Evolutionary conservation across 92 coral and sea anemone species (phyloP), one percentile per base, ranked within the genome.

Genomic region (Heteractis magnifica): DNA sequence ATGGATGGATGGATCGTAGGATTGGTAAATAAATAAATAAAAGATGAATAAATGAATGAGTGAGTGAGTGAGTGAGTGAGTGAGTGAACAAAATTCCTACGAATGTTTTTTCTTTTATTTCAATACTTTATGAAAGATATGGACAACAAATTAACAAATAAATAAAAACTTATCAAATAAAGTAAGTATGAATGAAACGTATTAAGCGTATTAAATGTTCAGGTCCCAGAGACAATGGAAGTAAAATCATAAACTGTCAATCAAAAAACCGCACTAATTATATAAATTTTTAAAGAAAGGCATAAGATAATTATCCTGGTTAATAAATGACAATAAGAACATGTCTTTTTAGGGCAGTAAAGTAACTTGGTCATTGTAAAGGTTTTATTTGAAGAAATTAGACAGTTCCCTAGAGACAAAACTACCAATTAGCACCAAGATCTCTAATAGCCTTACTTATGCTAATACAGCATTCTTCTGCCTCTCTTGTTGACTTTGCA

Each of bases 381-480:
- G 62, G 73, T 62, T 62, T 62, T 60, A 19, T 15, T 26, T 59
- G 82, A 59, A 56, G 71, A 19, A n/a, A 15, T 10, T 68, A 41
- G 2, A 53, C 52, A 56, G 82, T 12, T 79, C 82, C 82, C 82
- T 79, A 53, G 72, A 79, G 82, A 79, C 82, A 9, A 20, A 6
- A 11, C 81, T 41, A 51, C 64, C 73, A 68, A 68, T 68, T 21
- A 68, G 73, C 49, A 2, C 49, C 48, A 26, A 21, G 73, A 20
- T 7, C 49, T 68, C 73, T 34, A 68, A 68, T 68, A 68, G 73
- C 10, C 49, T 23, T 59, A 49, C 20, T 19, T 78, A 59, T 59
- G 72, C 34, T 79, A 79, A 79, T 78, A 12, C 48, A 10, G 13
- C 34, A 52, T 50, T 77, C 19, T 79, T 79, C 49, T 41, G 73